Conservation (phyloP, 1,140 invertebrate species). For the Drosophila gunungcola region DNA sequence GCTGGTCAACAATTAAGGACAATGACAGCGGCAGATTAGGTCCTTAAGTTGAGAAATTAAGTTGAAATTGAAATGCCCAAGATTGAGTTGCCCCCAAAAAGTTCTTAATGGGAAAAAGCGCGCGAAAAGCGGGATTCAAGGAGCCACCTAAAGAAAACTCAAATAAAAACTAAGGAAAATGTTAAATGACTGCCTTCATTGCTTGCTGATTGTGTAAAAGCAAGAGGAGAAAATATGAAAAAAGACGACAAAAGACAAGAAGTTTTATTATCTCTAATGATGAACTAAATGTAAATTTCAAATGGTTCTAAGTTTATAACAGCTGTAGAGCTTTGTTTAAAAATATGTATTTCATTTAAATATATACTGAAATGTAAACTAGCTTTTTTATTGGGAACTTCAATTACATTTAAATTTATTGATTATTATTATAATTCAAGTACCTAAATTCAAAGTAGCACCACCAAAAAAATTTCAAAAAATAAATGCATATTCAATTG, state of each 20-base stretch:
- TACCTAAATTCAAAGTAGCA: conserved; percentile 12
- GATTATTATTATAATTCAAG: not conserved
- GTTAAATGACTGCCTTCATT: conserved; percentile 5
- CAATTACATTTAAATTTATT: too few species aligned
- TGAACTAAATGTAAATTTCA: conserved; percentile 8
- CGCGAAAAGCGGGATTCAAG: not conserved
- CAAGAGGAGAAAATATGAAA: not conserved
- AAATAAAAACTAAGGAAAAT: conserved; percentile 41
- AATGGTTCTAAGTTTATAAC: not conserved
- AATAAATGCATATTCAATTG: conserved; percentile 17
- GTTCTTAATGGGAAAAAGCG: conserved; percentile 42
- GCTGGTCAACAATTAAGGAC: conserved; percentile 77
- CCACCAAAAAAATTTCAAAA: conserved; percentile 10
- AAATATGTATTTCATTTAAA: not conserved
- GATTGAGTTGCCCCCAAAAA: conserved; percentile 47
- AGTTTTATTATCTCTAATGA: not conserved
- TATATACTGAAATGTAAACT: not conserved
- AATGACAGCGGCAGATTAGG: conserved; percentile 73
- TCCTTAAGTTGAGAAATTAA: conserved; percentile 76
- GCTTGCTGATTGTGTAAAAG: conserved; percentile 8
- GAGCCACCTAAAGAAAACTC: conserved; percentile 22
- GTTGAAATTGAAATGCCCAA: conserved; percentile 71
- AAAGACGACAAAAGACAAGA: not conserved
- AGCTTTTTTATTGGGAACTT: too few species aligned
- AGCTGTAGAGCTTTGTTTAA: not conserved